phyloP scores from a whole-genome alignment of 30 jellyfish, hydroid and myxozoan species.

The Mastigias papua region DNA sequence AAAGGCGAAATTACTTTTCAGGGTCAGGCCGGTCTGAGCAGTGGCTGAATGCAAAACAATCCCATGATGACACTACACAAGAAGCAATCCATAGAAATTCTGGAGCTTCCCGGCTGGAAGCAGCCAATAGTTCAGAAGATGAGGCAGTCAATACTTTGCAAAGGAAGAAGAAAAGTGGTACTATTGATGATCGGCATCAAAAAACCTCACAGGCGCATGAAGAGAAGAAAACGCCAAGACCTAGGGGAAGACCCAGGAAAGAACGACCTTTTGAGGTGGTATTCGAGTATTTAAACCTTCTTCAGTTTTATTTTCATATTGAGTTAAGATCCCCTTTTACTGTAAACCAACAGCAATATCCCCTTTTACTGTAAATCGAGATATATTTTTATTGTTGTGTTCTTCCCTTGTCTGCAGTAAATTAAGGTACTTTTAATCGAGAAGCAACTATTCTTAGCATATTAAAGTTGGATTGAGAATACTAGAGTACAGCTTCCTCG shows the following conservation, averaged over 20 bases:
- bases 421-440: too few species aligned
- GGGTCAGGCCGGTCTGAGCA: constrained; percentile 38
- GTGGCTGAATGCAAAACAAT: constrained; percentile 50
- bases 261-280: constrained; percentile 48
- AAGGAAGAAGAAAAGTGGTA: constrained; percentile 16
- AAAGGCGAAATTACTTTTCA: background rate
- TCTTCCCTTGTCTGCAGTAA: too few species aligned
- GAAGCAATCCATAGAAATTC: background rate
- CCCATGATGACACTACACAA: constrained; percentile 3
- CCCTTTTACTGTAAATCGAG: too few species aligned
- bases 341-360: background rate
- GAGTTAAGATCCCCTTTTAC: background rate
- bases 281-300: background rate
- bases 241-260: constrained; percentile 67
- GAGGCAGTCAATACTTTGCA: constrained; percentile 59
- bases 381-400: too few species aligned
- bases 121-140: constrained; percentile 50
- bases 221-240: constrained; percentile 11
- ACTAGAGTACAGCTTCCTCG: too few species aligned
- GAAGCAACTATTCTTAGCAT: too few species aligned
- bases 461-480: too few species aligned
- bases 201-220: background rate
- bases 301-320: background rate
- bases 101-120: constrained; percentile 41
- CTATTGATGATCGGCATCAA: background rate